Base-by-base conservation (phyloP, 1,140 invertebrate genomes). In the Paracyclopina nana region DNA sequence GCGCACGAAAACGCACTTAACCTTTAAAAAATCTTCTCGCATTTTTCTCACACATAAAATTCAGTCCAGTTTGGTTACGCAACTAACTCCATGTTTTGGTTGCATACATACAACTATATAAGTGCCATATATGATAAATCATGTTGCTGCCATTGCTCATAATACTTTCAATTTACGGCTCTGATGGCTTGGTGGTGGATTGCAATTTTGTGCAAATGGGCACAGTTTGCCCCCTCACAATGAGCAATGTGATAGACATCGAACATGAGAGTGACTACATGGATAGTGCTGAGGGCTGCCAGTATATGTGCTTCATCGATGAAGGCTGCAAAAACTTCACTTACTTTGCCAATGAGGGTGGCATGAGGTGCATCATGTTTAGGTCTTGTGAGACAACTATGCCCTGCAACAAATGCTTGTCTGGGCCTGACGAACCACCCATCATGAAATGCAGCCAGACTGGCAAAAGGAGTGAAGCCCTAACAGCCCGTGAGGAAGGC, bases 371-470 rank as follows among this genome's bases (percentile, higher is more conserved):
- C 22, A 11, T 48, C 16, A n/a, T 28, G 4, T 48, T 48, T 28
- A 48, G 30, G 45, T 26, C 25, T 14, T 48, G 45, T 48, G 12
- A 26, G 11, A 22, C 12, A 22, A 16, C 25, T 16, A 26, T 28
- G 12, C 27, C 16, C 14, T 48, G 45, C 25, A 28, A n/a, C 11
- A 28, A 24, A 4, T 48, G 45, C 16, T 22, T 48, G 11, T 28
- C 20, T 48, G 45, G 45, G n/a, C 45, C 45, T 9, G n/a, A 11
- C 11, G 45, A 48, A 28, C 45, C 45, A 9, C 25, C 25, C 14
- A 2, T 48, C 16, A 16, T 16, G 4, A 22, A 20, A 30, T 48
- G 45, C 22, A 28, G 45, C 5, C 34, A 3, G 20, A 38, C 34
- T 8, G 34, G 20, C 5, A n/a, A 16, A 2, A 38, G 34, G 14